phyloP scores from a whole-genome alignment of 53 echinoderm and acorn worm genomes.

The Apostichopus leukothele region DNA sequence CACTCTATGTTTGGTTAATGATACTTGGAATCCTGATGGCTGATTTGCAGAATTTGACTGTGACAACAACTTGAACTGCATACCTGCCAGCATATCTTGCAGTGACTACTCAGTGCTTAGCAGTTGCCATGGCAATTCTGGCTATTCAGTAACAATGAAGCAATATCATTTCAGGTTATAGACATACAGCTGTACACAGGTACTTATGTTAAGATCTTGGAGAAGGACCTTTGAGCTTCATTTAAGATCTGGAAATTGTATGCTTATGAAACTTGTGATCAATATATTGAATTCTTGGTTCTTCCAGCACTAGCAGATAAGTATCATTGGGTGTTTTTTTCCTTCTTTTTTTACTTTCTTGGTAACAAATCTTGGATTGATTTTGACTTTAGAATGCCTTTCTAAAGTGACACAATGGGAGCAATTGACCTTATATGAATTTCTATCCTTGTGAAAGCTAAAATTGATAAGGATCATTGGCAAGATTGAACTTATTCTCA shows the following conservation, averaged over 20 bases:
- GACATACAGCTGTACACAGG: neutral
- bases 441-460: too few species aligned
- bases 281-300: neutral
- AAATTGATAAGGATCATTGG: too few species aligned
- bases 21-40: neutral
- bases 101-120: neutral
- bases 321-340: neutral
- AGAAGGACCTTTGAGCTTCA: neutral
- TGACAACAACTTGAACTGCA: neutral
- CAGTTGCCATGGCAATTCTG: neutral
- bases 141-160: neutral
- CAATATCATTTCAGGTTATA: neutral
- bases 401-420: too few species aligned
- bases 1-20: neutral
- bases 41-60: neutral
- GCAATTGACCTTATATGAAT: too few species aligned
- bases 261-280: neutral
- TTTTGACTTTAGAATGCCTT: too few species aligned
- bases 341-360: too few species aligned
- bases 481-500: too few species aligned
- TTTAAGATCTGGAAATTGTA: neutral
- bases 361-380: too few species aligned
- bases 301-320: neutral
- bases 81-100: neutral
- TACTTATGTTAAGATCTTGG: neutral